Percentiles rank a stretch among this genome's conserved stretches.
phyloP scores from a whole-genome alignment of 1,140 invertebrate species.

The Prorops nasuta region DNA sequence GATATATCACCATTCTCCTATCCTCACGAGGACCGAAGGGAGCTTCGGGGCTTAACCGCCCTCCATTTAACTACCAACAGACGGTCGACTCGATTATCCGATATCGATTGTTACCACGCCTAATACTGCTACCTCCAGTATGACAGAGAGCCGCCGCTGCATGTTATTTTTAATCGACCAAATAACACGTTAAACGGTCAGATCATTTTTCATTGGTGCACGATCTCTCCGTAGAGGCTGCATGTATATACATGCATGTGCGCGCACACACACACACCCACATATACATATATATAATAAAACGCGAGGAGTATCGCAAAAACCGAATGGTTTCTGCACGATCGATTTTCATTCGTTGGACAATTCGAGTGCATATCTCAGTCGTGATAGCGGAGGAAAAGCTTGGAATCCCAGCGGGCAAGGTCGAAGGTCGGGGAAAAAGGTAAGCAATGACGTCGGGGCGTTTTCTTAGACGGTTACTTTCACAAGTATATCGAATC shows the following conservation, averaged over 20 bases:
- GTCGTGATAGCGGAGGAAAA: no score
- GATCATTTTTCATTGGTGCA: no score
- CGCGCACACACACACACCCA: no score
- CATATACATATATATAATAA: no score
- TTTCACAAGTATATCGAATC: not conserved
- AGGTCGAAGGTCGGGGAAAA: constrained; percentile 2
- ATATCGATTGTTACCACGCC: constrained; percentile 25
- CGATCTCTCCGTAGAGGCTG: no score
- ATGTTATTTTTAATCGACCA: constrained; percentile 26
- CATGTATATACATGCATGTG: no score
- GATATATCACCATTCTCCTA: constrained; percentile 27
- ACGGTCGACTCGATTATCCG: constrained; percentile 28
- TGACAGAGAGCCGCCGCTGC: constrained; percentile 16
- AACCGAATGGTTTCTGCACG: no score
- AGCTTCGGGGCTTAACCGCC: constrained; percentile 17
- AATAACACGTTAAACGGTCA: constrained; percentile 19
- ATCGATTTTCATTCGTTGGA: no score
- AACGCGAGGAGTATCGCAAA: no score
- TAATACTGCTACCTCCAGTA: constrained; percentile 11
- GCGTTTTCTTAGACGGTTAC: not conserved
- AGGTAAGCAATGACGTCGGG: not conserved
- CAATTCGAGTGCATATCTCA: no score
- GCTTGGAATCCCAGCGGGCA: not conserved
- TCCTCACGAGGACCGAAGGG: constrained; percentile 12
- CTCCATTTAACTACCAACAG: constrained; percentile 27